Evolutionary conservation across 2,797 vertebrate species (phyloP).

Genomic region (Gambelia wislizenii): DNA sequence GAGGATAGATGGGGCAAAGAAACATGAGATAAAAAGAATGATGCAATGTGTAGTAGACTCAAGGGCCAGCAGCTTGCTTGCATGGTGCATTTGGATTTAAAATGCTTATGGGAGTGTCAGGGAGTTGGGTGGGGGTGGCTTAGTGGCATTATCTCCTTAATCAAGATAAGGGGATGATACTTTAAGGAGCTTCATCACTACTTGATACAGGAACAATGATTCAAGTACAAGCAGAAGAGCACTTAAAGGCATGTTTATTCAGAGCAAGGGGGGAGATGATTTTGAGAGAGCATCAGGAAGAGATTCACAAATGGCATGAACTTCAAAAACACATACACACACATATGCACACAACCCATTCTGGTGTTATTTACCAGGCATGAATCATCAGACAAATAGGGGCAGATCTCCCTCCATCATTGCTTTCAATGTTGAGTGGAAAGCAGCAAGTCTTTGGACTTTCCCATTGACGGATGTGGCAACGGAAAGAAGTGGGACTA

Average conservation of each 20-base stretch:
- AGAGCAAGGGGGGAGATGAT: slow-evolving; percentile 2
- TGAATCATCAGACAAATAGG: no score
- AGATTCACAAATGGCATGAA: neutral
- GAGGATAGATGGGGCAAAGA: neutral
- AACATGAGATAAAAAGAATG: neutral
- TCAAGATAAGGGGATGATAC: neutral
- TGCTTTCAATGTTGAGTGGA: no score
- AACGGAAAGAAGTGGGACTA: no score
- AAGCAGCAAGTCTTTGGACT: no score
- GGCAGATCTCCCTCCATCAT: no score
- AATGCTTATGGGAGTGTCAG: neutral
- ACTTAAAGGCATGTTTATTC: slow-evolving; percentile 42
- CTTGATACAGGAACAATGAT: slow-evolving; percentile 25
- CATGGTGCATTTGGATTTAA: neutral
- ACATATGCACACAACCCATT: no score
- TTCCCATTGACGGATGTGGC: no score
- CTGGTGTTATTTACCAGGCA: no score
- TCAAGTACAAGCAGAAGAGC: slow-evolving; percentile 25
- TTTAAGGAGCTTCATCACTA: neutral
- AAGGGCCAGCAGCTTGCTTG: neutral
- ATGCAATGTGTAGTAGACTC: no score
- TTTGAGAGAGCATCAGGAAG: neutral
- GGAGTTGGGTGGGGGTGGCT: neutral
- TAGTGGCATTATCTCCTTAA: neutral
- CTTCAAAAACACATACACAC: no score